These are phyloP conservation scores for Drosophila nigromelanica DNA, from an alignment of 1,140 invertebrate species.

Conservation along the genomic window DNA sequence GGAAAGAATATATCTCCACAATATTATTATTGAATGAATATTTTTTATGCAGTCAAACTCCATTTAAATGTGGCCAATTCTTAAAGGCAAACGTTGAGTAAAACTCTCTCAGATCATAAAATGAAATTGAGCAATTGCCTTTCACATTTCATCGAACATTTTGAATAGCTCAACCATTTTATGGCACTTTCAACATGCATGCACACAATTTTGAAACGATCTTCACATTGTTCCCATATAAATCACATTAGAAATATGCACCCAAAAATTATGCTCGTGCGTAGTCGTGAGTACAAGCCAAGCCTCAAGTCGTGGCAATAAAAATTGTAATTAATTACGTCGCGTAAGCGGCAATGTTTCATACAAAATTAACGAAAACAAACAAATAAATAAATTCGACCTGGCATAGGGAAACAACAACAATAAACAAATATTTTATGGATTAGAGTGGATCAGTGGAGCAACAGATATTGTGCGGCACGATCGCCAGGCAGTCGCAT, in stretches of 20 bases:
- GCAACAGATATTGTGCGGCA: slow-evolving; percentile 18
- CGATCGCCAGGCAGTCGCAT: slow-evolving; percentile 53
- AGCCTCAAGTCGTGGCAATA: slow-evolving; percentile 72
- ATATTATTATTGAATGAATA: too few relatives aligned
- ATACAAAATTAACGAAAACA: slow-evolving; percentile 59
- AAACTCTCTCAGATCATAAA: slow-evolving; percentile 70
- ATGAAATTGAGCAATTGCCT: slow-evolving; percentile 70
- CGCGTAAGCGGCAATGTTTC: slow-evolving; percentile 27
- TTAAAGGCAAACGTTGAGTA: background rate
- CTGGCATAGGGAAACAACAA: slow-evolving; percentile 40
- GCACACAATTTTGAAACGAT: slow-evolving; percentile 22
- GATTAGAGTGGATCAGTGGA: background rate
- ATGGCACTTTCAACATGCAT: slow-evolving; percentile 58
- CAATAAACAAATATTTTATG: slow-evolving; percentile 34
- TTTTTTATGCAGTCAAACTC: slow-evolving; percentile 11
- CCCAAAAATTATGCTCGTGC: slow-evolving; percentile 9
- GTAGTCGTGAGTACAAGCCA: slow-evolving; percentile 29
- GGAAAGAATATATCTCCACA: too few relatives aligned
- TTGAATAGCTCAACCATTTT: slow-evolving; percentile 68
- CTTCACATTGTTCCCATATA: slow-evolving; percentile 67
- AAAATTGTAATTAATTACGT: slow-evolving; percentile 78
- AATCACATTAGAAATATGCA: slow-evolving; percentile 57
- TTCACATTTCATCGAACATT: slow-evolving; percentile 71
- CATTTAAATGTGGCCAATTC: slow-evolving; percentile 11
- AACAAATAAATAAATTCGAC: slow-evolving; percentile 52